phyloP scores from a whole-genome alignment of 1,140 invertebrate genomes.

The Sarcophaga bullata region DNA sequence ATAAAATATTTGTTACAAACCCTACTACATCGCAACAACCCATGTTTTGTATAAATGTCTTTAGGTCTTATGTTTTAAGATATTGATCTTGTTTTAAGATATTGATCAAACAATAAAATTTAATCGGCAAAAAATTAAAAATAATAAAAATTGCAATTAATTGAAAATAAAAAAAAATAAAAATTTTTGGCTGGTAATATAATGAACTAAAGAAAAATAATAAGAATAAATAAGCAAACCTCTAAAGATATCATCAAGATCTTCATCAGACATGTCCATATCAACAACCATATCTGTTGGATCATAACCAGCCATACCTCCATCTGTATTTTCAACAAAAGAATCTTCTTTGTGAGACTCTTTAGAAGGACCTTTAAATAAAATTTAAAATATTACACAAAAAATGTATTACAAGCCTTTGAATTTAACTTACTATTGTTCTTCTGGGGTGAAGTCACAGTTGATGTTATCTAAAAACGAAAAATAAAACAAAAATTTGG shows the following conservation, averaged over 20 bases:
- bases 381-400: neutral
- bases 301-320: constrained; percentile 54
- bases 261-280: constrained; percentile 81
- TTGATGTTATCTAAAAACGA: neutral
- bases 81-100: constrained; percentile 2
- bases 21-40: constrained; percentile 19
- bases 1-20: too few species aligned
- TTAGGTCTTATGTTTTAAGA: neutral
- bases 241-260: constrained; percentile 63
- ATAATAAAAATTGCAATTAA: neutral
- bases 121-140: constrained; percentile 21
- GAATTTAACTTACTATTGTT: constrained; percentile 55
- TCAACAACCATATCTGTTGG: constrained; percentile 73
- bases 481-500: constrained; percentile 8
- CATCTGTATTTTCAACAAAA: constrained; percentile 21
- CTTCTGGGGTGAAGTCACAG: constrained; percentile 59
- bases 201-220: constrained; percentile 19
- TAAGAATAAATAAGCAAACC: constrained; percentile 50
- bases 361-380: constrained; percentile 55
- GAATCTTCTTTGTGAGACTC: constrained; percentile 61
- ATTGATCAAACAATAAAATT: neutral
- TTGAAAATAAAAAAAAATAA: neutral
- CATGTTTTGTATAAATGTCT: neutral
- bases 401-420: neutral
- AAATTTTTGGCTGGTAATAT: neutral